These are phyloP conservation scores for Zenarchopterus dispar DNA, from an alignment of 2,797 vertebrate species.

Conservation along the genomic window DNA sequence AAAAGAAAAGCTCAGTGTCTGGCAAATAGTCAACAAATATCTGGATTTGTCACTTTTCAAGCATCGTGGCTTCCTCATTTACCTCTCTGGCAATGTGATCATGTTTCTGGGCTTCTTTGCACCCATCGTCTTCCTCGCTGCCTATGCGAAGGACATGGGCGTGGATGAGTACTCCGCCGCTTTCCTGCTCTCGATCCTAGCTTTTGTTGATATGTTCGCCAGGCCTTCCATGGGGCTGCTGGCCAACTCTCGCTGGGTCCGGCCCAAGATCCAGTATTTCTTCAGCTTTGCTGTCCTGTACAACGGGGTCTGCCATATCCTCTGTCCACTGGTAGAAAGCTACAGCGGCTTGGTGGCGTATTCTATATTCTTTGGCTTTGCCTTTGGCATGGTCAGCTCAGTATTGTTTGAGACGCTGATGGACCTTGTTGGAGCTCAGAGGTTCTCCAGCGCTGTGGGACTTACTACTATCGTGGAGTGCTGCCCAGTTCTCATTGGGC, in stretches of 20 bases:
- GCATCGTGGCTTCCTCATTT: conserved; percentile 95
- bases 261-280: conserved; percentile 96
- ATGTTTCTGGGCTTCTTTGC: conserved; percentile 98
- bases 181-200: conserved; percentile 93
- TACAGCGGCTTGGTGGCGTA: conserved; percentile 92
- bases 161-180: conserved; percentile 94
- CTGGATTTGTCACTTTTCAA: conserved; percentile 94
- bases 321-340: conserved; percentile 87
- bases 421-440: conserved; percentile 92
- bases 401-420: conserved; percentile 95
- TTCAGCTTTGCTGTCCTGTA: conserved; percentile 93
- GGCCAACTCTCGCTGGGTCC: conserved; percentile 89
- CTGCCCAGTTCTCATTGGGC: conserved; percentile 93
- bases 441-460: conserved; percentile 96
- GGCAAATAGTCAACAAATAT: conserved; percentile 86
- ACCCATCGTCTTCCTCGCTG: conserved; percentile 93
- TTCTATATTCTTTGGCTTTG: conserved; percentile 93
- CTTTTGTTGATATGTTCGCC: conserved; percentile 97
- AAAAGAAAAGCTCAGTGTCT: conserved; percentile 71
- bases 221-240: conserved; percentile 91
- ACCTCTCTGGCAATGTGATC: conserved; percentile 94
- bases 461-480: conserved; percentile 95
- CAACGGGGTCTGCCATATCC: conserved; percentile 91
- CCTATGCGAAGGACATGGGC: conserved; percentile 93
- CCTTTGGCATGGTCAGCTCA: conserved; percentile 96